Base-by-base conservation (phyloP, 1,140 invertebrate genomes). In the Batillaria attramentaria region DNA sequence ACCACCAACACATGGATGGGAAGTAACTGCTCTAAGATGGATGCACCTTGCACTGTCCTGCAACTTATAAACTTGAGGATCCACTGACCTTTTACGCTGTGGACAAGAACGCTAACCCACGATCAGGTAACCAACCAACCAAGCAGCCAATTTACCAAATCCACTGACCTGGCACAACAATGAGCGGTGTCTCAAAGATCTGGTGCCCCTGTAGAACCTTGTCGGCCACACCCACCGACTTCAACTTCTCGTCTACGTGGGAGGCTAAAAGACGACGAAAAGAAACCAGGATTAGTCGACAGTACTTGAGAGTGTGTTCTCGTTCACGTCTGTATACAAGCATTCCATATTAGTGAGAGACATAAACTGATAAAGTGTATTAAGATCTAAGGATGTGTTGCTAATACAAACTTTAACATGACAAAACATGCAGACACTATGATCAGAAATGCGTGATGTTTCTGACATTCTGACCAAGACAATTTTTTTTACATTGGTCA, bases 131-230 rank as follows among this genome's bases (percentile, higher is more conserved):
- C 1, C 18, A 20, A 1, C n/a, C 3, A 54, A 3, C 50, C 2
- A 54, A n/a, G n/a, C n/a, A 0, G 18, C 18, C 1, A 62, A 62
- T 69, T 24, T 33, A 10, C 66, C 66, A 70, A 68, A 39, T 57
- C 68, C n/a, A n/a, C 79, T 74, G 83, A 90, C 90, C 90, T 80
- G 90, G 90, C 33, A 93, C 85, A 13, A 93, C 88, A 50, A 92
- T 82, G 46, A 93, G 87, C 16, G 92, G 92, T 24, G 88, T 89
- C n/a, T 87, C 86, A 80, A 90, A 93, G 35, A 92, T 90, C 54
- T 85, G 79, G 85, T 91, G 91, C 16, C 89, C 89, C 24, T 91
- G 84, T 31, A 92, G 78, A 28, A 85, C 84, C 46, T 91, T 86
- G 83, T 92, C 90, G 10, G 89, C 86, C n/a, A 92, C 79, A 28